phyloP scores from a whole-genome alignment of 1,140 invertebrate species.

The Arion vulgaris region DNA sequence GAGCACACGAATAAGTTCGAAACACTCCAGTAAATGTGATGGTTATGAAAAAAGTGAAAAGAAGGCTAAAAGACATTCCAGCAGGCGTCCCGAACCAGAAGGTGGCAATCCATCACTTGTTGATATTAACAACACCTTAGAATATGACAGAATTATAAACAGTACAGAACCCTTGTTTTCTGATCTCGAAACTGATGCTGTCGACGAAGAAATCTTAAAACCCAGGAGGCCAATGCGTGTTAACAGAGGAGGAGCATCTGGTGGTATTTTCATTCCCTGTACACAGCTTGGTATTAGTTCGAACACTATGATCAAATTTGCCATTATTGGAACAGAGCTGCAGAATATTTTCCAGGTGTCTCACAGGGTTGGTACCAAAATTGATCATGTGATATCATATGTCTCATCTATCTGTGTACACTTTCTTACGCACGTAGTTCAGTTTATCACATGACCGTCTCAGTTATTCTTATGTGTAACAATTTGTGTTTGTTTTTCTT shows the following conservation, averaged over 20 bases:
- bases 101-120: conserved; percentile 55
- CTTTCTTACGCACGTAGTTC: no score
- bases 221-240: conserved; percentile 31
- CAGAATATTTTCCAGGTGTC: conserved; percentile 97
- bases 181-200: conserved; percentile 59
- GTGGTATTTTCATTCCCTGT: conserved; percentile 59
- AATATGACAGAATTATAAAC: conserved; percentile 67
- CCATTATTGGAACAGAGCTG: conserved; percentile 95
- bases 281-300: conserved; percentile 80
- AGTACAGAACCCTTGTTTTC: conserved; percentile 69
- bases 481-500: no score
- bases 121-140: conserved; percentile 43
- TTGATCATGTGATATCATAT: neutral
- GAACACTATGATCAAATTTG: conserved; percentile 98
- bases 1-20: conserved; percentile 36
- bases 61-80: conserved; percentile 39
- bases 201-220: conserved; percentile 41
- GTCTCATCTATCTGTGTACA: neutral
- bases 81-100: conserved; percentile 66
- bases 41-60: conserved; percentile 47
- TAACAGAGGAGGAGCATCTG: conserved; percentile 14
- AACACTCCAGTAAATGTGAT: neutral
- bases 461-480: no score
- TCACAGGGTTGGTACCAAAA: conserved; percentile 56
- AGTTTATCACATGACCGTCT: no score